These are phyloP conservation scores for Hypena proboscidalis DNA, from an alignment of 2,888 invertebrate genomes.

Conservation along the genomic window DNA sequence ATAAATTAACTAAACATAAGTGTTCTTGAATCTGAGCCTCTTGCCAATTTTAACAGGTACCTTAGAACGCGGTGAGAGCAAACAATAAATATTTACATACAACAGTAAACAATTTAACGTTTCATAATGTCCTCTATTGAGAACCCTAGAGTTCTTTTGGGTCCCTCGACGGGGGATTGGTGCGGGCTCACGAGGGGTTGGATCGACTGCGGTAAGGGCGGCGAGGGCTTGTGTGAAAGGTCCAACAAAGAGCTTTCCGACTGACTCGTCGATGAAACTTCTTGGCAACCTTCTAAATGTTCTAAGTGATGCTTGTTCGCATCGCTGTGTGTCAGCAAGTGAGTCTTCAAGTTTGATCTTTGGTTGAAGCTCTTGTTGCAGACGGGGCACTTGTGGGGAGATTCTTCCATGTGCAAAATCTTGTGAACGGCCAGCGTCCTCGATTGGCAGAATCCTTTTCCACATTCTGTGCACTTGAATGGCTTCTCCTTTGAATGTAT, in stretches of 20 bases:
- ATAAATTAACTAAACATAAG: conserved; percentile 49
- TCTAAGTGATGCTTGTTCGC: conserved; percentile 80
- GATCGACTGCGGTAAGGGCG: conserved; percentile 59
- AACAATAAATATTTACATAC: conserved; percentile 45
- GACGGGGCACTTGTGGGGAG: conserved; percentile 96
- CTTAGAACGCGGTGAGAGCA: conserved; percentile 34
- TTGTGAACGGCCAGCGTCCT: conserved; percentile 98
- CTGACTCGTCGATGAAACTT: conserved; percentile 82
- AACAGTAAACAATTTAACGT: conserved; percentile 82
- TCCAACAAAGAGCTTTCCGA: conserved; percentile 81
- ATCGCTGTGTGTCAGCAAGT: conserved; percentile 94
- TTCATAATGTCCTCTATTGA: conserved; percentile 96
- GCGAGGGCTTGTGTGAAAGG: conserved; percentile 83
- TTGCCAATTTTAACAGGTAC: conserved; percentile 41
- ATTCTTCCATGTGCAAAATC: conserved; percentile 96
- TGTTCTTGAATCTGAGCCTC: conserved; percentile 38
- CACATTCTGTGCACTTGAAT: conserved; percentile 98
- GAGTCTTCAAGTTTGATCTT: conserved; percentile 96
- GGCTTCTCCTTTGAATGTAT: conserved; percentile 99
- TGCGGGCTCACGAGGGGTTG: conserved; percentile 61
- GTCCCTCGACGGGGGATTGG: conserved; percentile 70
- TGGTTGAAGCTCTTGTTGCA: conserved; percentile 96
- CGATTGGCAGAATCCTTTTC: conserved; percentile 99
- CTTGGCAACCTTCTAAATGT: conserved; percentile 80
- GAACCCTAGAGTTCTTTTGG: conserved; percentile 88